Evolutionary conservation across 2,888 invertebrate species (phyloP), one percentile per base, ranked within the genome.

Genomic region (Altica lythri): DNA sequence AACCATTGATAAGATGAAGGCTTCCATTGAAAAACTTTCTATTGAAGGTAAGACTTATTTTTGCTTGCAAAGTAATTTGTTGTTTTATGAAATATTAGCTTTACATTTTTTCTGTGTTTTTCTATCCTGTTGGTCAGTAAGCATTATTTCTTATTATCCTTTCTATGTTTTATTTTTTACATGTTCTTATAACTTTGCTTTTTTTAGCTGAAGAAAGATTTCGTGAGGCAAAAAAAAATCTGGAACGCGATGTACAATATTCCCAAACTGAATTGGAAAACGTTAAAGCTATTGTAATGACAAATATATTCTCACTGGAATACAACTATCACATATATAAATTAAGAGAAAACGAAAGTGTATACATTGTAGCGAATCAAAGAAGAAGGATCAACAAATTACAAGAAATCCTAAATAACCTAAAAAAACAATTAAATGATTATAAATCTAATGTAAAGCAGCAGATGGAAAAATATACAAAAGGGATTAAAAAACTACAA

Each of bases 281-380:
- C 63, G 81, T 89, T 16, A 90, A 92, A 73, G 86, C 89, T 4
- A 82, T 88, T 4, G 90, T 91, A 57, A 79, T 92, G 45, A 83
- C 94, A 64, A 95, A 95, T 71, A 86, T 88, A 8, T 94, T 95
- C 72, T 95, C 95, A 74, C 81, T 95, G 46, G 90, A 93, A 66
- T 95, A 95, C 71, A 95, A 92, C 72, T 93, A 91, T 72, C 89
- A 91, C 70, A 84, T 93, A 5, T 74, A 95, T 37, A 90, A 89
- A 75, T 90, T 89, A 69, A 82, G 93, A 1, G 93, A 94, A 73
- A 92, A 92, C 62, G 95, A 95, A 75, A 92, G 91, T 72, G 79
- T 86, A 0, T 84, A 16, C 16, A 34, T 34, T 34, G 16, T 16
- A 34, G 34, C 34, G 13, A 86, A 90, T 64, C 91, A 91, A 67